Percentiles rank a stretch among this genome's conserved stretches.
phyloP scores from a whole-genome alignment of 1,140 invertebrate genomes.

The Hylaeus anthracinus region DNA sequence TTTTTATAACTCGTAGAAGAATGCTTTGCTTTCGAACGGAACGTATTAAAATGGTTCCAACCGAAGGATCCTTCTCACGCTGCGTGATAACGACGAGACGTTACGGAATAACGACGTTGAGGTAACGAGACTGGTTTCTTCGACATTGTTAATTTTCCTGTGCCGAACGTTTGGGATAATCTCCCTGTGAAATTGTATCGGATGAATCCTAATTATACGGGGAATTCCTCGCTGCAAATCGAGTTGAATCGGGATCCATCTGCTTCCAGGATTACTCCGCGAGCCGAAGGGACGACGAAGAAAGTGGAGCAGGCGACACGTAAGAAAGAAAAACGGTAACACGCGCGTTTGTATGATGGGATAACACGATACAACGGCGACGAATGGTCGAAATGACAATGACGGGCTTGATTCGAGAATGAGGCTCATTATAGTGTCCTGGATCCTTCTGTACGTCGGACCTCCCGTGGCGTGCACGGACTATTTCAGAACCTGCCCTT shows the following conservation, averaged over 20 bases:
- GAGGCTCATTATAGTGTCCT: conserved; percentile 71
- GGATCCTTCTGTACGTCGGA: conserved; percentile 41
- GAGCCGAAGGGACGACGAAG: not conserved
- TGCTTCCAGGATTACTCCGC: conserved; percentile 4
- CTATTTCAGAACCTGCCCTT: conserved; percentile 61
- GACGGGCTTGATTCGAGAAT: conserved; percentile 74
- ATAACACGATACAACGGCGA: conserved; percentile 64
- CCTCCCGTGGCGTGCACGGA: conserved; percentile 60
- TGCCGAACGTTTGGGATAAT: not conserved
- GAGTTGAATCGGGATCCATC: conserved; percentile 20
- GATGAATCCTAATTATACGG: conserved; percentile 3
- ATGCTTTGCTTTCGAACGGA: not conserved
- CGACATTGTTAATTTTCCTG: not conserved
- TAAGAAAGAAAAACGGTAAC: conserved; percentile 26
- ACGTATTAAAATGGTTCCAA: not conserved
- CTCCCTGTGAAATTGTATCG: not conserved
- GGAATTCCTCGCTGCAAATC: not conserved
- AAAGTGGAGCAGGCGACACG: not conserved
- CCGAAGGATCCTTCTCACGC: no score
- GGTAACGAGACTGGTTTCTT: no score
- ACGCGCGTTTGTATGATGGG: conserved; percentile 31
- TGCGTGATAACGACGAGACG: no score
- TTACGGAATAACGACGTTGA: no score
- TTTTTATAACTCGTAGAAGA: conserved; percentile 4
- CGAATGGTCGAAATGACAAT: conserved; percentile 73